These are phyloP conservation scores for Lutraria lutraria DNA, from an alignment of 2,888 invertebrate genomes.

Conservation along the genomic window DNA sequence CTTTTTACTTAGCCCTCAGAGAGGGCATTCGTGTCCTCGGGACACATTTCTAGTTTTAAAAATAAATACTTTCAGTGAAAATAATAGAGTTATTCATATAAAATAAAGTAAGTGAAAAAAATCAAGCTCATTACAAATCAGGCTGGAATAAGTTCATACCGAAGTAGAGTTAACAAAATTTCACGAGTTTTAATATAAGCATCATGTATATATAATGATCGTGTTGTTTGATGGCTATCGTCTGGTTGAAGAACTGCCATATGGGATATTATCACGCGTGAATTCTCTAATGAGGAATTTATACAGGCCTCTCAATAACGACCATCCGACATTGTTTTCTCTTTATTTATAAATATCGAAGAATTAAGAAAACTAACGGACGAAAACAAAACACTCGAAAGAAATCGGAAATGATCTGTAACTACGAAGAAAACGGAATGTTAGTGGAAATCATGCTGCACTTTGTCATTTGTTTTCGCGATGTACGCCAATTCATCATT, in stretches of 20 bases:
- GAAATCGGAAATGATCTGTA: background rate
- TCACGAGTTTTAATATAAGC: background rate
- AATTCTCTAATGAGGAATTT: background rate
- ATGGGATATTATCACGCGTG: background rate
- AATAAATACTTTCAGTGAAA: no score
- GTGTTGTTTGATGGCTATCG: background rate
- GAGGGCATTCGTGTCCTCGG: no score
- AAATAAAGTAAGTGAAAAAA: no score
- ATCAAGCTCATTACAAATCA: no score
- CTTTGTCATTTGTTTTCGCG: conserved; percentile 23
- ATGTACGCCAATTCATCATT: background rate
- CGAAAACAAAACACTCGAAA: conserved; percentile 15
- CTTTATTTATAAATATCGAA: background rate
- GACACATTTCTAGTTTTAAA: no score
- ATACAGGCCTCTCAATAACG: background rate
- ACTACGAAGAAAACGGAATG: background rate
- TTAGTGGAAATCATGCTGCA: background rate
- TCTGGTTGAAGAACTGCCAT: background rate
- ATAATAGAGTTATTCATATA: no score
- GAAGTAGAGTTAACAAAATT: background rate
- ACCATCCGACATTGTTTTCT: background rate
- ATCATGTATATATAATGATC: background rate
- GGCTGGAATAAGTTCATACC: no score
- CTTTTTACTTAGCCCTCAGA: no score
- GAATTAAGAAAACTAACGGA: background rate